A percentile compares a stretch with the other conserved stretches of the same genome.
Evolutionary conservation across 2,888 invertebrate species (phyloP).

Genomic region (Rhimphoctona megacephalus): DNA sequence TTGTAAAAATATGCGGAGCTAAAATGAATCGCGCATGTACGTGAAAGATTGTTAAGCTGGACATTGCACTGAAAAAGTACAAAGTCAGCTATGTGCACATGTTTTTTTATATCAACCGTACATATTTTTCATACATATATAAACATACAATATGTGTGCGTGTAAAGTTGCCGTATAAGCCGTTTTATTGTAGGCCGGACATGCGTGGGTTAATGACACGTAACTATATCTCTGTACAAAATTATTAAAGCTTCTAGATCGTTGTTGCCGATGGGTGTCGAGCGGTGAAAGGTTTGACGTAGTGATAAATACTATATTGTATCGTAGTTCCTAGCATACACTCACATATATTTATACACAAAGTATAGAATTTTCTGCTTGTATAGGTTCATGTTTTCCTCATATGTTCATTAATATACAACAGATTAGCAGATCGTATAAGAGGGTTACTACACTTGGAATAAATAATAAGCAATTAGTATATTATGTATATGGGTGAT

Average conservation of each 20-base stretch:
- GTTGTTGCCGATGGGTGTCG: conserved; percentile 52
- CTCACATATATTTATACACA: not conserved
- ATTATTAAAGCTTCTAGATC: conserved; percentile 62
- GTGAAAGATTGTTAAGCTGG: conserved; percentile 40
- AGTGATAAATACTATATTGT: conserved; percentile 17
- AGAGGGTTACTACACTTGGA: conserved; percentile 51
- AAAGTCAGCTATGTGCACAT: conserved; percentile 26
- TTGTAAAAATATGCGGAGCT: conserved; percentile 1
- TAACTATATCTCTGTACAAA: conserved; percentile 60
- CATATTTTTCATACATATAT: not conserved
- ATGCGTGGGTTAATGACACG: conserved; percentile 69
- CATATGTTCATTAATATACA: conserved; percentile 4
- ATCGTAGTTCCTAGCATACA: not conserved
- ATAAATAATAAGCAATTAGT: conserved; percentile 54
- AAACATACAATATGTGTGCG: not conserved
- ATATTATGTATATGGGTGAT: conserved; percentile 21
- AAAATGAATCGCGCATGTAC: conserved; percentile 14
- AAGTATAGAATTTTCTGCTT: not conserved
- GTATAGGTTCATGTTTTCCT: not conserved
- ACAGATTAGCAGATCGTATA: conserved; percentile 11
- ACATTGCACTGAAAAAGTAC: conserved; percentile 42
- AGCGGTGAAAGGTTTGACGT: conserved; percentile 63
- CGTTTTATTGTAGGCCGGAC: conserved; percentile 61
- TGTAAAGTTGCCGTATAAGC: conserved; percentile 25
- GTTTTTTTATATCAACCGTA: not conserved